These are phyloP conservation scores for Copidosoma aretas DNA, from an alignment of 2,888 invertebrate species.

Conservation along the genomic window DNA sequence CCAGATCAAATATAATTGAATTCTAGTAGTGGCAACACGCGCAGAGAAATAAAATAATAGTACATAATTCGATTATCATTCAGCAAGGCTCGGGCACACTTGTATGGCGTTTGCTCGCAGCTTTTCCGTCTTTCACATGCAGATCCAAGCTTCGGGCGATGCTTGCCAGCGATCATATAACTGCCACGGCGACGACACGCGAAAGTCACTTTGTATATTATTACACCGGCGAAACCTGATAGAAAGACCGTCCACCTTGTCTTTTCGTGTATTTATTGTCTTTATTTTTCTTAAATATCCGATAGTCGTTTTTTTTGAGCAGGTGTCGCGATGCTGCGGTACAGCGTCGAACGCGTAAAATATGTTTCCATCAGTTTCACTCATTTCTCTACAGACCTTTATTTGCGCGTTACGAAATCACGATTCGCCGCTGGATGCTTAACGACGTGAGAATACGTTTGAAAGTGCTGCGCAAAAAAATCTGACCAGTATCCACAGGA, in stretches of 20 bases:
- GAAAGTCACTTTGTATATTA: slow-evolving; percentile 27
- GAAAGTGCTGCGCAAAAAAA: too few species aligned
- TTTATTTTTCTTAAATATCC: slow-evolving; percentile 7
- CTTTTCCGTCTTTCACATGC: slow-evolving; percentile 35
- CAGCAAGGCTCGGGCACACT: background rate
- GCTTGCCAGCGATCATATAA: slow-evolving; percentile 49
- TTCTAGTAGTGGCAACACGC: background rate
- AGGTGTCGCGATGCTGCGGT: too few species aligned
- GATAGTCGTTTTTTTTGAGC: too few species aligned
- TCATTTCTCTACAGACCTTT: slow-evolving; percentile 29
- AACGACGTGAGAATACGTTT: too few species aligned
- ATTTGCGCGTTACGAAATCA: slow-evolving; percentile 21
- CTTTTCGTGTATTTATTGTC: background rate
- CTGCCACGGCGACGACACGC: slow-evolving; percentile 39
- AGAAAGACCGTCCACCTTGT: slow-evolving; percentile 40
- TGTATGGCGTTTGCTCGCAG: background rate
- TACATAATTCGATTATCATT: background rate
- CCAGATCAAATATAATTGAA: background rate
- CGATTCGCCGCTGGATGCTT: too few species aligned
- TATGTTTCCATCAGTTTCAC: slow-evolving; percentile 21
- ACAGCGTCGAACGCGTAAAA: slow-evolving; percentile 16
- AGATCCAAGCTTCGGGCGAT: slow-evolving; percentile 48
- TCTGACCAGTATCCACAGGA: too few species aligned
- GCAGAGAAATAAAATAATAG: background rate
- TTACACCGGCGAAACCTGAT: slow-evolving; percentile 45